Conservation (phyloP, 2,888 invertebrate species). For the Syrphus vitripennis region DNA sequence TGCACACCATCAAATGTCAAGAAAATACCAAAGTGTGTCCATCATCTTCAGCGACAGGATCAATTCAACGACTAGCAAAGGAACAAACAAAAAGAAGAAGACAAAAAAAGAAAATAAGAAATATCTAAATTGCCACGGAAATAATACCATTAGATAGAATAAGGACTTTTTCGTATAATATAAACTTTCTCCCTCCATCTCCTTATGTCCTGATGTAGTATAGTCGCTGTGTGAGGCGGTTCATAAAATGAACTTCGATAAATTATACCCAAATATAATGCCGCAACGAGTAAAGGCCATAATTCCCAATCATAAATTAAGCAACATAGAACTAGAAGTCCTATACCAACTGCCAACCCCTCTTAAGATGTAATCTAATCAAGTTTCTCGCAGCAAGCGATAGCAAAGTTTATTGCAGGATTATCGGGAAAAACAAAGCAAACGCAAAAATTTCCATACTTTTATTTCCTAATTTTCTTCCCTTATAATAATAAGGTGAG, state of each 20-base stretch:
- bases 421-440: constrained; percentile 55
- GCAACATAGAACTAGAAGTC: constrained; percentile 18
- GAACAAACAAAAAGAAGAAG: background rate
- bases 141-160: constrained; percentile 47
- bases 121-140: constrained; percentile 40
- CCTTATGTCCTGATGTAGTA: background rate
- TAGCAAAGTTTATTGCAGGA: constrained; percentile 57
- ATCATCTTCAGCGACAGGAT: constrained; percentile 43
- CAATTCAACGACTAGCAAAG: constrained; percentile 2
- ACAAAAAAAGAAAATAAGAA: background rate
- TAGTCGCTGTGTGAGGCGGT: background rate
- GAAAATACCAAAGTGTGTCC: constrained; percentile 54
- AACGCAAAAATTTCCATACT: constrained; percentile 59
- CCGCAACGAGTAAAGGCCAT: constrained; percentile 51
- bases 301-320: constrained; percentile 68
- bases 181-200: background rate
- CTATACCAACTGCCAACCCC: background rate
- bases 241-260: constrained; percentile 49
- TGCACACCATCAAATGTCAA: constrained; percentile 36
- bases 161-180: background rate
- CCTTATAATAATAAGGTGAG: background rate
- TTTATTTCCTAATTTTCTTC: background rate
- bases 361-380: constrained; percentile 59
- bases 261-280: constrained; percentile 56
- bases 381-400: constrained; percentile 49